Base-by-base conservation (phyloP, 64 coral and sea anemone species). In the Dendronephthya gigantea region DNA sequence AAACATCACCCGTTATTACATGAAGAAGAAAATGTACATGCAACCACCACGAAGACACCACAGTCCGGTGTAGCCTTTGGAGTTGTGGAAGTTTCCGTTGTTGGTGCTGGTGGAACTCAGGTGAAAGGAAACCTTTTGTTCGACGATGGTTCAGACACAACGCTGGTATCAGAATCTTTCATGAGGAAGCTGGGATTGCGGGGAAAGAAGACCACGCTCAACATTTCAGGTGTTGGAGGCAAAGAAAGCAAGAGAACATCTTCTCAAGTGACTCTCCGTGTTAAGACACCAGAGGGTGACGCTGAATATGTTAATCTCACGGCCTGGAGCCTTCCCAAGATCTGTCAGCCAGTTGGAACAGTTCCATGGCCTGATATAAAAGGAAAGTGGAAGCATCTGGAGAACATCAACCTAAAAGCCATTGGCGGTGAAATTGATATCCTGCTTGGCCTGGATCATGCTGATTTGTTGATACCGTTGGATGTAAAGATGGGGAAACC, bases 121-220 rank as follows among this genome's bases (percentile, higher is more conserved):
- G 36, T 79, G 0, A 79, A 39, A 36, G 72, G 72, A 79, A 79
- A 79, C 4, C 72, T 79, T 79, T 29, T 79, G 2, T 35, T 79
- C 15, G 72, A 79, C 36, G 72, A 79, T 39, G 72, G 72, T 34
- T 79, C 72, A 28, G 72, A 79, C 22, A 79, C 72, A 19, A 79
- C 31, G 0, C 17, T 79, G 15, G 72, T 79, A 15, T 79, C 72
- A 36, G 72, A 79, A 15, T 79, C 72, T 0, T 79, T 79, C 1
- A 29, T 39, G 6, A 79, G 36, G 32, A 79, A 19, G 29, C 28
- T 79, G 15, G 72, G 72, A 19, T 35, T 79, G 36, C 7, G 72
- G 10, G 72, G 72, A 36, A 79, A 34, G 69, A 75, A 79, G 22
- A 79, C 36, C 9, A 17, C 29, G 4, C 72, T 79, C 17, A 13